Conservation (phyloP, 2,113 vertebrate species). For the Chloebia gouldiae region DNA sequence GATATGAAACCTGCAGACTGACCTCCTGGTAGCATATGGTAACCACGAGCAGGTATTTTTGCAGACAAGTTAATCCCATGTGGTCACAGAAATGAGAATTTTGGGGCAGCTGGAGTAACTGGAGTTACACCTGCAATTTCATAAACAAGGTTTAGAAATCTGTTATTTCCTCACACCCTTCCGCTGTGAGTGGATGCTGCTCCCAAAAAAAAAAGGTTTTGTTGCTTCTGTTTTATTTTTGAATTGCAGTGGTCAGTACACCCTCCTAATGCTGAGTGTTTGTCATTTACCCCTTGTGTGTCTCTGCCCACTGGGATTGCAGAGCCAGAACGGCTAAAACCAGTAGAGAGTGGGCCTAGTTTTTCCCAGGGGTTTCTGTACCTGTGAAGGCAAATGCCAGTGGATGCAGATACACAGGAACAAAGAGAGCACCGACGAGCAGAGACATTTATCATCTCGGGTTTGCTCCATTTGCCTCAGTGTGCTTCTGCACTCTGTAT, state of each 20-base stretch:
- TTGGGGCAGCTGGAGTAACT: neutral
- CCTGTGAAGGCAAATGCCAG: neutral
- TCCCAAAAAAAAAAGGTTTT: neutral
- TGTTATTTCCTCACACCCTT: neutral
- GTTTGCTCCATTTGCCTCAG: neutral
- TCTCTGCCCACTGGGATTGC: neutral
- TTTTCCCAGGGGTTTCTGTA: neutral
- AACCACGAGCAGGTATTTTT: neutral
- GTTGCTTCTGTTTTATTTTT: neutral
- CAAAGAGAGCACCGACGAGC: neutral
- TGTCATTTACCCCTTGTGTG: neutral
- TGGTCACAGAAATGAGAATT: neutral
- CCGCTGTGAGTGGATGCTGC: neutral
- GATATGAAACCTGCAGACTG: neutral
- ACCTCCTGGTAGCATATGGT: neutral
- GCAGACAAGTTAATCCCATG: neutral
- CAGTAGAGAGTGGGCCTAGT: neutral
- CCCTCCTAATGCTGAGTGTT: neutral
- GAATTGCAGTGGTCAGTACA: neutral
- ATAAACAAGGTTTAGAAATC: neutral
- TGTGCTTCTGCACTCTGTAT: neutral
- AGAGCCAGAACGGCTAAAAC: neutral
- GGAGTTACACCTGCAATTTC: neutral
- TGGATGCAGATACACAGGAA: neutral
- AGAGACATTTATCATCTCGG: neutral